Conservation (phyloP, 2,113 vertebrate genomes). For the Muntiacus muntjak region DNA sequence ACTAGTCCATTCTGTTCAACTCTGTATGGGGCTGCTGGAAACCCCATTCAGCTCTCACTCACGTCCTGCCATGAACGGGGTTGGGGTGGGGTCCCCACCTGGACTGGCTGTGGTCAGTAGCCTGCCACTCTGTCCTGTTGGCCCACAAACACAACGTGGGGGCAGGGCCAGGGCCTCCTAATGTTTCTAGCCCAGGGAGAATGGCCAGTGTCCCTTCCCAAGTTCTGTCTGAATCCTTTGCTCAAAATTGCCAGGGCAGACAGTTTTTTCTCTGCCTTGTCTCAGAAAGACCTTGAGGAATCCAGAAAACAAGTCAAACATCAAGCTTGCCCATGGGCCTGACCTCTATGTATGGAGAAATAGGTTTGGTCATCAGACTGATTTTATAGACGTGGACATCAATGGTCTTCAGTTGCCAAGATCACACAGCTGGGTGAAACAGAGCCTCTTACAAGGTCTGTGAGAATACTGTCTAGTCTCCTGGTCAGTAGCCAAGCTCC, state of each 20-base stretch:
- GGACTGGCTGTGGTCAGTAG: neutral
- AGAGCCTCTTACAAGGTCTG: neutral
- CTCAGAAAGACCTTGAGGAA: neutral
- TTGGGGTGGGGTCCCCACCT: neutral
- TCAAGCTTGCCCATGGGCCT: neutral
- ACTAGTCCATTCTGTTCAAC: neutral
- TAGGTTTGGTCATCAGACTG: neutral
- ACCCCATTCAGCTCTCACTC: neutral
- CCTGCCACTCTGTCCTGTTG: neutral
- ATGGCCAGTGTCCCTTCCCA: accelerated
- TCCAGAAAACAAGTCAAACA: neutral
- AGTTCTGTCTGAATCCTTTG: neutral
- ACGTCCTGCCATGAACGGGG: neutral
- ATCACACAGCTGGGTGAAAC: neutral
- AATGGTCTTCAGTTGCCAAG: neutral
- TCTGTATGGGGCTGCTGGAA: neutral
- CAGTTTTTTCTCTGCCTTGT: neutral
- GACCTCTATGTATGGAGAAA: accelerated
- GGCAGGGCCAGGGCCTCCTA: neutral
- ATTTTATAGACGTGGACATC: neutral
- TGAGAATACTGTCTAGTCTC: neutral
- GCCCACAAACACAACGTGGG: accelerated
- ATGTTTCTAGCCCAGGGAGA: neutral
- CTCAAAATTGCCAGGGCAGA: neutral
- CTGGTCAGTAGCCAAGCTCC: neutral